Percentiles rank a stretch among this genome's conserved stretches.
Evolutionary conservation across 1,140 invertebrate species (phyloP).

Genomic region (Saccostrea glomerata): DNA sequence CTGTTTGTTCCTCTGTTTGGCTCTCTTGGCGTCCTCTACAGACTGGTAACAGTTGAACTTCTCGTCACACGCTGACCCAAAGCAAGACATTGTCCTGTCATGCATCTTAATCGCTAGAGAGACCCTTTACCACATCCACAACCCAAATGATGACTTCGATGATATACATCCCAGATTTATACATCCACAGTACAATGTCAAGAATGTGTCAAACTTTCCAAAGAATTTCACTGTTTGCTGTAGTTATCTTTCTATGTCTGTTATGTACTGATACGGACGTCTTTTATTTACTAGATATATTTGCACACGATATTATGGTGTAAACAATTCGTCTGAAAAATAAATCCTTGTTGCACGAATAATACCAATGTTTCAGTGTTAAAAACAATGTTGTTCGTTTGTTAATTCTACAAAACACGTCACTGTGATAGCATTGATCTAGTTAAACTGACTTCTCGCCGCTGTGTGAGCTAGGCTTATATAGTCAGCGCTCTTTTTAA

Average conservation of each 20-base stretch:
- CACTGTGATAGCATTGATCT: not conserved
- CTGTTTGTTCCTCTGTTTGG: slow-evolving; percentile 66
- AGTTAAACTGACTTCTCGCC: not conserved
- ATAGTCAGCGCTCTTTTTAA: not conserved
- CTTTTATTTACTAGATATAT: slow-evolving; percentile 1
- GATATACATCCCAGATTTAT: slow-evolving; percentile 21
- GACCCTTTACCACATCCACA: not conserved
- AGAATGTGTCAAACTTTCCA: not conserved
- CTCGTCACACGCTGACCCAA: slow-evolving; percentile 25
- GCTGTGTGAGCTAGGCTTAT: not conserved
- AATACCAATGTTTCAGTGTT: not conserved
- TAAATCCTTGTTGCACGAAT: not conserved
- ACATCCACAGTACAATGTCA: not conserved
- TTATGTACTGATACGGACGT: not conserved
- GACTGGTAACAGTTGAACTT: slow-evolving; percentile 20
- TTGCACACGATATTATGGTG: not conserved
- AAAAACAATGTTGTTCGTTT: not conserved
- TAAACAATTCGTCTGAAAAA: not conserved
- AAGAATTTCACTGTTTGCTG: not conserved
- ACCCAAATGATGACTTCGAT: not conserved
- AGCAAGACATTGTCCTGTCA: slow-evolving; percentile 11
- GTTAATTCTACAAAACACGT: not conserved
- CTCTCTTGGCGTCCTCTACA: slow-evolving; percentile 63
- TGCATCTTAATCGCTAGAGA: not conserved
- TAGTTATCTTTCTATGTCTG: not conserved